Conservation (phyloP, 2,888 invertebrate genomes). For the Galeopsomyia nigrocyanea region DNA sequence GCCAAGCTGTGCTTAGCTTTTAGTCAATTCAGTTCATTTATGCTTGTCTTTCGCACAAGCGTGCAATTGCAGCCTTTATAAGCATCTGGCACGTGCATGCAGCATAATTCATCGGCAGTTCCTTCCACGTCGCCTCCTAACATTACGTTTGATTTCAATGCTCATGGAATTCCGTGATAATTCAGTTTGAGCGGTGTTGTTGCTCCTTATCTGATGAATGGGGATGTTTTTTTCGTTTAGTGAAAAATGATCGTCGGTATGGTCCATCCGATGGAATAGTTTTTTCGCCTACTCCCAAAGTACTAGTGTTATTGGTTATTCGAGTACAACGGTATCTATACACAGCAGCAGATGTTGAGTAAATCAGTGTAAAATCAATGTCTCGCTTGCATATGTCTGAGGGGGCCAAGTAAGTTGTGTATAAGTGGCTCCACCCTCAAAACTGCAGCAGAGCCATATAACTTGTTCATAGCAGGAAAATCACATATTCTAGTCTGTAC, state of each 20-base stretch:
- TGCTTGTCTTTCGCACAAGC: constrained; percentile 48
- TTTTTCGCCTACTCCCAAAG: too few species aligned
- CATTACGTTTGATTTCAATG: too few species aligned
- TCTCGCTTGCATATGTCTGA: constrained; percentile 60
- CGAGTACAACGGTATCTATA: not conserved
- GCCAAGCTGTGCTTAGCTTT: constrained; percentile 61
- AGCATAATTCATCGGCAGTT: too few species aligned
- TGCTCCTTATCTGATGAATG: too few species aligned
- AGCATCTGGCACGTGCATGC: constrained; percentile 50
- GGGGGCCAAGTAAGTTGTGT: not conserved
- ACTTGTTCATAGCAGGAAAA: not conserved
- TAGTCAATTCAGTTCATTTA: constrained; percentile 66
- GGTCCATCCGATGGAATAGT: too few species aligned
- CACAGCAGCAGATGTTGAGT: constrained; percentile 49
- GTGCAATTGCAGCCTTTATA: constrained; percentile 32
- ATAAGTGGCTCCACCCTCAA: constrained; percentile 8
- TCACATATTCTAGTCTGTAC: constrained; percentile 25
- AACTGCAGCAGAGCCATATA: too few species aligned
- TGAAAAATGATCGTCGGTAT: too few species aligned
- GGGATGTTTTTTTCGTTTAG: too few species aligned
- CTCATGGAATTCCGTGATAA: too few species aligned
- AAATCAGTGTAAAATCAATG: constrained; percentile 62
- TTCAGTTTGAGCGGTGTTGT: too few species aligned
- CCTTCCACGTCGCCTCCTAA: constrained; percentile 22
- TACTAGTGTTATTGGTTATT: too few species aligned